Conservation (phyloP, 2,888 invertebrate species). For the Drosophila imparisetae region DNA sequence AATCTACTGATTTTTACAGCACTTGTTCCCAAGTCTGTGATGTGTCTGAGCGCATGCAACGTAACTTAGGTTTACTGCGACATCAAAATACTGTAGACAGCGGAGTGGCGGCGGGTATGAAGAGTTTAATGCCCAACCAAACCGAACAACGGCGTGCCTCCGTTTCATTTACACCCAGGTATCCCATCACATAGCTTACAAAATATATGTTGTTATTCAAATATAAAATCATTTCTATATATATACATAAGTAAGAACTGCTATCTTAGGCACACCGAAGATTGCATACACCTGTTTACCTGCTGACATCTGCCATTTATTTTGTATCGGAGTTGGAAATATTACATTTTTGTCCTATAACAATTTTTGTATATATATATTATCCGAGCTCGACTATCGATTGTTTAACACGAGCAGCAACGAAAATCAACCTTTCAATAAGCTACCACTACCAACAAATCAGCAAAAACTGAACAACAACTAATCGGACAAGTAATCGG, state of each 20-base stretch:
- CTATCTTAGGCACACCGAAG: neutral
- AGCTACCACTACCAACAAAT: too few species aligned
- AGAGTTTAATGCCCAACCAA: slow-evolving; percentile 80
- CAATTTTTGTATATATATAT: too few species aligned
- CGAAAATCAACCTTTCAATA: too few species aligned
- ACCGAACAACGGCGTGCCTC: slow-evolving; percentile 84
- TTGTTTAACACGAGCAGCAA: too few species aligned
- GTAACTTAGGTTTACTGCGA: slow-evolving; percentile 87
- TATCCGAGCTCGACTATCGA: too few species aligned
- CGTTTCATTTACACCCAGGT: slow-evolving; percentile 83
- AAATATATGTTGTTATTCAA: neutral
- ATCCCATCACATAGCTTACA: slow-evolving; percentile 7
- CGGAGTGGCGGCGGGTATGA: slow-evolving; percentile 85
- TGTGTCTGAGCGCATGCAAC: slow-evolving; percentile 87
- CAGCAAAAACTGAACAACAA: too few species aligned
- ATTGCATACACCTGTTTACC: neutral
- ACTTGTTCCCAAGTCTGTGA: slow-evolving; percentile 89
- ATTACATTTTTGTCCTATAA: too few species aligned
- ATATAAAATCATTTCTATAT: neutral
- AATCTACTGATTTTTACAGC: slow-evolving; percentile 44
- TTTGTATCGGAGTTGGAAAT: neutral
- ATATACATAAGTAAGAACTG: neutral
- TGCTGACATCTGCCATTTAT: neutral
- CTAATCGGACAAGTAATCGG: too few species aligned
- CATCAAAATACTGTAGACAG: slow-evolving; percentile 90